Percentiles rank a stretch among this genome's conserved stretches.
These are phyloP conservation scores for Gastracanthus pulcherrimus DNA, from an alignment of 2,888 invertebrate species.

Conservation along the genomic window DNA sequence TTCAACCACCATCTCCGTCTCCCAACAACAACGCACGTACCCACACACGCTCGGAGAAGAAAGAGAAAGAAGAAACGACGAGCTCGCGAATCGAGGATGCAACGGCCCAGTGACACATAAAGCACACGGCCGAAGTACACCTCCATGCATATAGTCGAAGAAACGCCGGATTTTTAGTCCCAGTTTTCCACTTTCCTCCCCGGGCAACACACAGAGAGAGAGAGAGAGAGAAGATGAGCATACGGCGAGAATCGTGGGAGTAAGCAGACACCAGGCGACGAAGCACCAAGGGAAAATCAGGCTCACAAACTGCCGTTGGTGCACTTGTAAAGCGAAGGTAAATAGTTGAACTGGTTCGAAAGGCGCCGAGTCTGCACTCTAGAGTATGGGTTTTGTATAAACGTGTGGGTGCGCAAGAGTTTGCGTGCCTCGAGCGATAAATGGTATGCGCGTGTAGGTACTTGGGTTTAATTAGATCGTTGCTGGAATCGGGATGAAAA, in stretches of 20 bases:
- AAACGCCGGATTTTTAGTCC: constrained; percentile 72
- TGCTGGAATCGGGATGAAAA: not conserved
- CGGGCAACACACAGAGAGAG: not conserved
- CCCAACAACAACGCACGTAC: not conserved
- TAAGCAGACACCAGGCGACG: not conserved
- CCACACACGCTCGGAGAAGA: not conserved
- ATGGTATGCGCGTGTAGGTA: not conserved
- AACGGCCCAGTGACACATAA: constrained; percentile 76
- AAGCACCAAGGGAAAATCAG: not conserved
- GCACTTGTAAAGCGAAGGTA: not conserved
- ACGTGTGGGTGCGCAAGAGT: not conserved
- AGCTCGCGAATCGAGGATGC: constrained; percentile 5
- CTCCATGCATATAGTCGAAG: constrained; percentile 52
- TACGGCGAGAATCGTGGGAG: constrained; percentile 40
- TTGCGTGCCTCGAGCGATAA: not conserved
- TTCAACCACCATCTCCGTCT: not conserved
- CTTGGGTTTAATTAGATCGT: not conserved
- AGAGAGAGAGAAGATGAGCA: constrained; percentile 17
- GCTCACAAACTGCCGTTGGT: not conserved
- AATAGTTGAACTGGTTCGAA: constrained; percentile 25
- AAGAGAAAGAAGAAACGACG: constrained; percentile 7
- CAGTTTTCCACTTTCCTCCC: constrained; percentile 73
- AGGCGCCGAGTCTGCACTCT: too few species aligned
- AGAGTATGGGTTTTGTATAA: too few species aligned
- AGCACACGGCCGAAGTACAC: constrained; percentile 57